Evolutionary conservation across 2,888 invertebrate genomes (phyloP), one percentile per base, ranked within the genome.

Genomic region (Brachyptera risi): DNA sequence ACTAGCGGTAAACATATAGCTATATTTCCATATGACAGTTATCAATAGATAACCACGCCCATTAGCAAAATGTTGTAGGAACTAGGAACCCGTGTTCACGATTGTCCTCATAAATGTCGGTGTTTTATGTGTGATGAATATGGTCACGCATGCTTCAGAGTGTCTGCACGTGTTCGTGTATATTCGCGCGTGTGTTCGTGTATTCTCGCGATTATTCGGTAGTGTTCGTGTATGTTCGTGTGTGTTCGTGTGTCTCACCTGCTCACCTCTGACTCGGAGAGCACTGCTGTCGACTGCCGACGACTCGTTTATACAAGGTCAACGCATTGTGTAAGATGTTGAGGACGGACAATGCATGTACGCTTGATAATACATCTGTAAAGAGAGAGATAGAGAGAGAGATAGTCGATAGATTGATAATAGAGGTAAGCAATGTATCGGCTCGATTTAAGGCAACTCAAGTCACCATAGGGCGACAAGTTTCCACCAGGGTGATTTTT

Each of bases 241-340:
- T 49, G 27, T 17, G 35, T 47, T 24, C 23, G 31, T 50, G 62
- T 60, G 64, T 65, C 66, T 66, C 66, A 66, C 65, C 58, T 65
- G 65, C 72, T 72, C 70, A 81, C 73, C 84, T 74, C 65, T 79
- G 76, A 67, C 82, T 81, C 21, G 84, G 84, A 59, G 81, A 79
- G 71, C 84, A 84, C 68, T 80, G 79, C 68, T 80, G 80, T 61
- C 81, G 76, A 56, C 79, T 77, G 51, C 79, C 83, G 47, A 81
- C 80, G 54, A 81, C 81, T 61, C 83, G 73, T 69, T 83, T 82
- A 70, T 83, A 82, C 72, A 82, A 77, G 4, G 83, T 83, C 65
- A 83, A 78, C 40, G 82, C 78, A 69, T 82, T 82, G 71, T 82
- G 81, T 50, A 83, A 74, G 58, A 80, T 78, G 67, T 79, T 79